Evolutionary conservation across 1,140 invertebrate species (phyloP), one percentile per base, ranked within the genome.

Genomic region (Vollenhovia emeryi): DNA sequence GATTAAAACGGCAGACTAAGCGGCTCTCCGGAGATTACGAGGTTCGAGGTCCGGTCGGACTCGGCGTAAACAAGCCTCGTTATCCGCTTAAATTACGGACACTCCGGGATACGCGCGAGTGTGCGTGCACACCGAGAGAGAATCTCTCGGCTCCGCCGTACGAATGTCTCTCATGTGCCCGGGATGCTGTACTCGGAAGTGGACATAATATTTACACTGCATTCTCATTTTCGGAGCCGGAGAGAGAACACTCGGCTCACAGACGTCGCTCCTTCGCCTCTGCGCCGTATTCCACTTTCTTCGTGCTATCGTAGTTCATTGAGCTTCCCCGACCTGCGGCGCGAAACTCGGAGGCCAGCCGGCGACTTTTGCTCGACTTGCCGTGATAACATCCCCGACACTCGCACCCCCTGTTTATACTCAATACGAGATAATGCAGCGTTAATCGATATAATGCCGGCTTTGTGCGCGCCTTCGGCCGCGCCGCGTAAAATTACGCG

Each of bases 1-100:
- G 87, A 92, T 92, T 92, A 92, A 92, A 90, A 89, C 86, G 75
- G 86, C 91, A 92, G 91, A 91, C 87, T 90, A 88, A 92, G 88
- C 88, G 83, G 86, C 88, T 89, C 88, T 89, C 73, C 79, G 84
- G 50, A 91, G 91, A 92, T 92, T 92, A 92, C 85, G 86, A 89
- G 85, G 87, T 79, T 82, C 73, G 33, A 7, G 33, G 13, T n/a
- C 30, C 11, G 79, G 76, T 24, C 33, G n/a, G 78, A 74, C 89
- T 90, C 86, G 89, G 84, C 86, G 90, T 90, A 92, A 92, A 92
- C 90, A 92, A 85, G 85, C 40, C 85, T 89, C 69, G 91, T 92
- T 91, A 91, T 90, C 84, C 66, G 74, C 89, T 92, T 92, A 92
- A n/a, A 92, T 92, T 92, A 91, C 86, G 57, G 66, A 52, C 71